Base-by-base conservation (phyloP, 30 jellyfish, hydroid and myxozoan species). In the Mastigias papua region DNA sequence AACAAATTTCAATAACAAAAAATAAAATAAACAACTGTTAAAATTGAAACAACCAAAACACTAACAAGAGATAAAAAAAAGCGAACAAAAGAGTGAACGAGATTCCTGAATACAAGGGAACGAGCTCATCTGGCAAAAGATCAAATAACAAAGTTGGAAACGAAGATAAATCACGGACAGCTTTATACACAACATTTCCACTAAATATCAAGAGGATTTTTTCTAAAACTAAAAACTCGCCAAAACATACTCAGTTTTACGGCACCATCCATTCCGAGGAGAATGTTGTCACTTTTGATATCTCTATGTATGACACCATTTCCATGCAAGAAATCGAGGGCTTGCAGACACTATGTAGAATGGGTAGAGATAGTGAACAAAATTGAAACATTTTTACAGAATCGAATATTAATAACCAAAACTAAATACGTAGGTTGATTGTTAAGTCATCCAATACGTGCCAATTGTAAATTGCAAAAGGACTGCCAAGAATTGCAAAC, bases 221-320 rank as follows among this genome's bases (percentile, higher is more conserved):
- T n/a, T n/a, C n/a, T n/a, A n/a, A n/a, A n/a, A n/a, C n/a, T n/a
- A n/a, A n/a, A n/a, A n/a, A n/a, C n/a, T n/a, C n/a, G n/a, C n/a
- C n/a, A n/a, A 1, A 9, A 69, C 98, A 31, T 86, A 97, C 99
- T 97, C 60, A 97, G 86, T 72, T 97, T 97, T 60, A 97, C 98
- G n/a, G 92, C 80, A 19, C 99, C 99, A 11, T 97, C 98, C 97
- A 97, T 97, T 34, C 99, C 99, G 29, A 97, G 98, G 8, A 97
- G 85, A 29, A 97, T 94, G 82, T 97, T 97, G 80, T 97, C 99
- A 90, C 99, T 97, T 84, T 97, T 97, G 76, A 97, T 97, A 67
- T 97, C 99, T 64, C 99, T 86, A 83, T 97, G 99, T 48, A 97
- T 97, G 88, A 97, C 98, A n/a, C 99, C 99, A 57, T 94, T 92